Evolutionary conservation across 2,797 vertebrate species (phyloP).

Genomic region (Phaenicophaeus curvirostris): DNA sequence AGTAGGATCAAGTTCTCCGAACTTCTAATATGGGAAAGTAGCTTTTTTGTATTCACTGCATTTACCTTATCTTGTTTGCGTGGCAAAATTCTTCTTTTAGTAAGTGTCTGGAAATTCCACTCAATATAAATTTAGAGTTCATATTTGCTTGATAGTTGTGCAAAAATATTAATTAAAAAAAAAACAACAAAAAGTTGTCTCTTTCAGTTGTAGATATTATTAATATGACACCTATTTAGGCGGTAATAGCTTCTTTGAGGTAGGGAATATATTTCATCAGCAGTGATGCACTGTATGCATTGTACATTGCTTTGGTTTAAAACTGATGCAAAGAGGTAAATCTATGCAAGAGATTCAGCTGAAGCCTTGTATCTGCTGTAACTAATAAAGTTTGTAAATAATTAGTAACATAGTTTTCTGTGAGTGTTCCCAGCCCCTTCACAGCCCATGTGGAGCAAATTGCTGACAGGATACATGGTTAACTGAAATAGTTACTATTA

Average conservation of each 20-base stretch:
- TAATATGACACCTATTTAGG: not conserved
- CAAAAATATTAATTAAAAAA: not conserved
- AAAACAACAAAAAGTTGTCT: not conserved
- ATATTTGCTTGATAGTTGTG: not conserved
- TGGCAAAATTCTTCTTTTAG: not conserved
- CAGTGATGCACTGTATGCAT: not conserved
- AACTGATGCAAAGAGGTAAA: not conserved
- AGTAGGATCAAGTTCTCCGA: not conserved
- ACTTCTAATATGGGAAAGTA: not conserved
- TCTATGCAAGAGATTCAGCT: not conserved
- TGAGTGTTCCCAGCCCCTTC: not conserved
- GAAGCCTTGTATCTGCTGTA: not conserved
- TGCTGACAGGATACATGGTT: not conserved
- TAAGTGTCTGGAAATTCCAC: not conserved
- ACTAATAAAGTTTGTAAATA: not conserved
- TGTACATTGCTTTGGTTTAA: not conserved
- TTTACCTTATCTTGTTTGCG: not conserved
- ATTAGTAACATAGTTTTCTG: not conserved
- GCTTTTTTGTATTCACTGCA: not conserved
- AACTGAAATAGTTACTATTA: conserved; percentile 39
- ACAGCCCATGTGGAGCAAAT: not conserved
- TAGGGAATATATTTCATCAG: conserved; percentile 23
- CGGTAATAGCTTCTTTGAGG: not conserved
- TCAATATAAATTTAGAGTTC: not conserved
- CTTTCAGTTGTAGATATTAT: not conserved